A percentile compares a stretch with the other conserved stretches of the same genome.
Evolutionary conservation across 2,113 vertebrate species (phyloP).

Genomic region (Hyaena hyaena): DNA sequence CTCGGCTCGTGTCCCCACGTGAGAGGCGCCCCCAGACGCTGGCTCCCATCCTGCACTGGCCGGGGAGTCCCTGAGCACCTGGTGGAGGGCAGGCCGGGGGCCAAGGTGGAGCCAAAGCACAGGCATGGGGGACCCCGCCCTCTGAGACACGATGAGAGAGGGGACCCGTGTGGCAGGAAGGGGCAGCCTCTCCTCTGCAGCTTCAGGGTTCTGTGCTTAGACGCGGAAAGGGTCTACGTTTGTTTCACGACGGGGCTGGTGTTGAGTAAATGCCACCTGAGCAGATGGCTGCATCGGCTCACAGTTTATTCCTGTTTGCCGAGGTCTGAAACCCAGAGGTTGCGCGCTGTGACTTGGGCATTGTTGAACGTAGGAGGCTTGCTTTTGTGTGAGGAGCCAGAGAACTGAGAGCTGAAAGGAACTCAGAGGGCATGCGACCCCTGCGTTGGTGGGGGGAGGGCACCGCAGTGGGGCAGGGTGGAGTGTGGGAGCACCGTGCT

Average conservation of each 20-base stretch:
- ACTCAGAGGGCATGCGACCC: neutral
- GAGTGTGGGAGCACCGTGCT: neutral
- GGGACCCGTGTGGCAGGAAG: neutral
- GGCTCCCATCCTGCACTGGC: rapidly evolving
- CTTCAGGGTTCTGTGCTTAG: neutral
- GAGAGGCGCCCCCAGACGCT: neutral
- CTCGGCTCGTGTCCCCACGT: neutral
- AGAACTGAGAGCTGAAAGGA: neutral
- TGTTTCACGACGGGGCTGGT: neutral
- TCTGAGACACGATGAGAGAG: neutral
- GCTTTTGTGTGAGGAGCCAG: neutral
- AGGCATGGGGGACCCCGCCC: neutral
- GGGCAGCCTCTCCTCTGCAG: neutral
- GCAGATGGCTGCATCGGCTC: neutral
- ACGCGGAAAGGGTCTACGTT: rapidly evolving
- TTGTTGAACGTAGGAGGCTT: neutral
- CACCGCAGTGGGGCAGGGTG: neutral
- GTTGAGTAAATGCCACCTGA: neutral
- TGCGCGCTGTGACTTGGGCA: neutral
- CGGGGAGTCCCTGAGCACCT: neutral
- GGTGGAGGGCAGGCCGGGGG: too few species aligned
- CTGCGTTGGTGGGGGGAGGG: too few species aligned
- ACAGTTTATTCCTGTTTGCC: too few species aligned
- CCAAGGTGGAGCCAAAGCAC: neutral
- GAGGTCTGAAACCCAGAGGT: neutral